phyloP scores from a whole-genome alignment of 2,888 invertebrate species.

The Actias luna region DNA sequence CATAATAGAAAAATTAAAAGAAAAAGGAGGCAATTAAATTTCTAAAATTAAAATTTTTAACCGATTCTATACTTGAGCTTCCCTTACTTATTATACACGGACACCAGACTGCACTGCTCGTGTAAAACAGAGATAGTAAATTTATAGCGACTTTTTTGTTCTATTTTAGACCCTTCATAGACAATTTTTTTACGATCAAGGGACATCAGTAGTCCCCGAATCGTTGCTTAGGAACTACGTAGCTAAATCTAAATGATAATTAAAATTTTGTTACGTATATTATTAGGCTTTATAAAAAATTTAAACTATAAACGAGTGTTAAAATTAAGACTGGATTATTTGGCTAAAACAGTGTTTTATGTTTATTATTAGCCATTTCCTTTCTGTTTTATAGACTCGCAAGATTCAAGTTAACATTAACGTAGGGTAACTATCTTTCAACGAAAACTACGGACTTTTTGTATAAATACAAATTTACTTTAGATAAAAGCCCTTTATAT shows the following conservation, averaged over 20 bases:
- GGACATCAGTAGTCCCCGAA: too few species aligned
- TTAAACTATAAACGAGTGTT: background rate
- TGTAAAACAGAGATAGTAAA: too few species aligned
- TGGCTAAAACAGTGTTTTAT: slow-evolving; percentile 5
- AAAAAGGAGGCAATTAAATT: too few species aligned
- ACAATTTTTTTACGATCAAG: too few species aligned
- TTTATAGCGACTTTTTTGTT: too few species aligned
- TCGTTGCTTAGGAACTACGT: too few species aligned
- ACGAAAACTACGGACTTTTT: background rate
- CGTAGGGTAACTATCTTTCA: slow-evolving; percentile 1
- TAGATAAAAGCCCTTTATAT: background rate
- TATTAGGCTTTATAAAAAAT: background rate
- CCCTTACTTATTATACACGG: too few species aligned
- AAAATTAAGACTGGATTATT: background rate
- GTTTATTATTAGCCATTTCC: slow-evolving; percentile 14
- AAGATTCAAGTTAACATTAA: slow-evolving; percentile 9
- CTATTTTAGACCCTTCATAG: too few species aligned
- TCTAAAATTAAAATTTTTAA: too few species aligned
- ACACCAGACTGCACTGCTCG: too few species aligned
- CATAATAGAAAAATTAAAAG: too few species aligned
- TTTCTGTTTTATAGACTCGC: slow-evolving; percentile 9
- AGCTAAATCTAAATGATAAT: background rate
- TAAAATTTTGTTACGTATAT: background rate
- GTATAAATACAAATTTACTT: background rate
- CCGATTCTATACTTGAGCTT: too few species aligned